Conservation (phyloP, 2,113 vertebrate genomes). For the Tauraco erythrolophus region DNA sequence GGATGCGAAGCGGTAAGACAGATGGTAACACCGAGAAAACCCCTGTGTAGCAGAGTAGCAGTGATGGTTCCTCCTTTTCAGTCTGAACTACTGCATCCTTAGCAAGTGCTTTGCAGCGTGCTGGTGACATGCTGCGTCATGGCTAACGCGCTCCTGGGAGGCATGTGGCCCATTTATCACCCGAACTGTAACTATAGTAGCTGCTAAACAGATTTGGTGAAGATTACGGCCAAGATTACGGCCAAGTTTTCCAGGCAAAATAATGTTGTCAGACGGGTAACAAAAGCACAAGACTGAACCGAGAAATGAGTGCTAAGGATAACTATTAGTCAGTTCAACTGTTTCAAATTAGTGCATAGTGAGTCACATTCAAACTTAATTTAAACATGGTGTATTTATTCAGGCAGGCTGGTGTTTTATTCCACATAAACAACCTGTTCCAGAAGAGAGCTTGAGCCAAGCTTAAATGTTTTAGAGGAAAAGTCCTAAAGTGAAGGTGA, state of each 20-base stretch:
- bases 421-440: neutral
- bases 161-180: neutral
- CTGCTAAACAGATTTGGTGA: neutral
- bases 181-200: neutral
- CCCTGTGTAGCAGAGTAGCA: fast-evolving
- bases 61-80: neutral
- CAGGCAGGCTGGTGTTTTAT: neutral
- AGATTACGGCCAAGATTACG: neutral
- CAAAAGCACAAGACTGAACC: neutral
- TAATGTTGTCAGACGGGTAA: neutral
- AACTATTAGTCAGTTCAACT: neutral
- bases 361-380: neutral
- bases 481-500: neutral
- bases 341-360: neutral
- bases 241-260: neutral
- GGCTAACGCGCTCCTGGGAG: fast-evolving
- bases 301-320: neutral
- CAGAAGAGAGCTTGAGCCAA: neutral
- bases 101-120: fast-evolving
- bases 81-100: neutral
- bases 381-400: neutral
- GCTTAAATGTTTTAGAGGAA: neutral
- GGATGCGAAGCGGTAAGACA: neutral
- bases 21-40: neutral
- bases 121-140: neutral